Percentiles rank a stretch among this genome's conserved stretches.
phyloP scores from a whole-genome alignment of 2,888 invertebrate genomes.

The Papilio gigon region DNA sequence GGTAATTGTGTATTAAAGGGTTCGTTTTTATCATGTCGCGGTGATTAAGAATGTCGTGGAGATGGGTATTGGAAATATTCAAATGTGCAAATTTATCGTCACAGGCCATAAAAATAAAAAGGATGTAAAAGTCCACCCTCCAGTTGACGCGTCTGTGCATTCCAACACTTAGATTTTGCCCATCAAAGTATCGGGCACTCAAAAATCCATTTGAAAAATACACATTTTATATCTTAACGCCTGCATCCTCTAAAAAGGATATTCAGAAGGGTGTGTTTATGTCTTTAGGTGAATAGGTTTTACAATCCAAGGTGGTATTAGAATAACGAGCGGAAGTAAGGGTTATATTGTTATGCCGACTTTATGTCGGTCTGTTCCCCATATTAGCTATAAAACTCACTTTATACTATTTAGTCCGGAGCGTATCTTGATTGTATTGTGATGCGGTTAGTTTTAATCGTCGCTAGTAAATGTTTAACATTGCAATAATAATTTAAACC shows the following conservation, averaged over 20 bases:
- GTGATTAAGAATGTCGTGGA: constrained; percentile 32
- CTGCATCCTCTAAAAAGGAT: constrained; percentile 56
- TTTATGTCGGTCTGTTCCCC: constrained; percentile 59
- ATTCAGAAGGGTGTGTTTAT: constrained; percentile 66
- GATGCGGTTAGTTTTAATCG: constrained; percentile 75
- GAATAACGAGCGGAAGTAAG: constrained; percentile 60
- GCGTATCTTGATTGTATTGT: constrained; percentile 52
- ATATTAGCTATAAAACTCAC: constrained; percentile 68
- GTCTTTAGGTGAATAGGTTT: constrained; percentile 52
- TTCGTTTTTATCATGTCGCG: background rate
- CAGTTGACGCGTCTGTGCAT: constrained; percentile 65
- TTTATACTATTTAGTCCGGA: constrained; percentile 52
- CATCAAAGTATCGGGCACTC: constrained; percentile 80
- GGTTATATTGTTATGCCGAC: constrained; percentile 62
- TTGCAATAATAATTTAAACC: constrained; percentile 78
- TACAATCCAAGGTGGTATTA: constrained; percentile 59
- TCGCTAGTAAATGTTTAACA: constrained; percentile 75
- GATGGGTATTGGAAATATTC: constrained; percentile 55
- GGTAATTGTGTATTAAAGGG: background rate
- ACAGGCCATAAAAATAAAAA: constrained; percentile 73
- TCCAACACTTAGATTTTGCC: constrained; percentile 77
- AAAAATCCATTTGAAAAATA: constrained; percentile 82
- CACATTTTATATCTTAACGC: constrained; percentile 64
- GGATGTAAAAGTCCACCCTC: constrained; percentile 68
- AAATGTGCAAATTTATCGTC: constrained; percentile 72